Evolutionary conservation across 2,113 vertebrate species (phyloP), one percentile per base, ranked within the genome.

Genomic region (Brachyistius frenatus): DNA sequence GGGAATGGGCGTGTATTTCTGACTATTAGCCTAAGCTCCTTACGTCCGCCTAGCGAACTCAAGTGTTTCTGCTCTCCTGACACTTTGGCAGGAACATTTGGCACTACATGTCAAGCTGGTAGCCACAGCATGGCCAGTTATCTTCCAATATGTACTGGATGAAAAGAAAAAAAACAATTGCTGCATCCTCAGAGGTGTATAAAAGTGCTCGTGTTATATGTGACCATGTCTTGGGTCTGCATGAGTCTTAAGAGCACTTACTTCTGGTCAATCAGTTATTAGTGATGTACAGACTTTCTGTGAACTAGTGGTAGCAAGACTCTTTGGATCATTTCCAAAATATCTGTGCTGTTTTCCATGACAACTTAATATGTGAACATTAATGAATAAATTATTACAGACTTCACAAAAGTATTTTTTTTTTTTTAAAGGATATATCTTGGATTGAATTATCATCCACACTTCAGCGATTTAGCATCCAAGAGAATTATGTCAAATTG

Each of bases 21-120:
- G 37, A 78, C 74, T 68, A 62, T 71, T 64, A 84, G 55, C 63
- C 41, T 66, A 66, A 76, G 58, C 63, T 83, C 67, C 53, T 68
- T 69, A 68, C 76, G 76, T 65, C 37, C 64, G 62, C 50, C 46
- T 39, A 5, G 46, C 61, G 52, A 75, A 78, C 60, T 78, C 41
- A 32, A 66, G 39, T 62, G 53, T 66, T 60, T 73, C 52, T 86
- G 41, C 47, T 62, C 53, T 60, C 23, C n/a, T 50, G 36, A 64
- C 58, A 70, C 33, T 57, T 72, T 44, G 23, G 39, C 13, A 60
- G 15, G 31, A 76, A 64, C 46, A 67, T 76, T 56, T 52, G 44
- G 36, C 47, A 31, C 35, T 4, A n/a, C 55, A 44, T 0, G 3
- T 16, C 46, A 5, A 50, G 23, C n/a, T 10, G 14, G 30, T 58